A percentile compares a stretch with the other conserved stretches of the same genome.
Evolutionary conservation across 2,797 vertebrate species (phyloP).

Genomic region (Hippocampus kuda): DNA sequence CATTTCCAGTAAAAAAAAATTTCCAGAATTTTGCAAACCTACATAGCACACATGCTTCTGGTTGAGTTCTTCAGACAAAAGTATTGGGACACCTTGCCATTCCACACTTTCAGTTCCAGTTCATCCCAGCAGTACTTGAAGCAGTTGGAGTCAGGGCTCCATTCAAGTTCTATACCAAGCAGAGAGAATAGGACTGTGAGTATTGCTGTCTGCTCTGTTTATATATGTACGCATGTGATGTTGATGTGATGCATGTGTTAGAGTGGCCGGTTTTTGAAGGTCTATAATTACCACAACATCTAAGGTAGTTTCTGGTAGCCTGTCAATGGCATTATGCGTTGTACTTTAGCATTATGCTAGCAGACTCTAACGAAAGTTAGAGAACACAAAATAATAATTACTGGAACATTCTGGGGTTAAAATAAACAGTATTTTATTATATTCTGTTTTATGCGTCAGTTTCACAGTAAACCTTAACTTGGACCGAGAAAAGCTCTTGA

Average conservation of each 20-base stretch:
- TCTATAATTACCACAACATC: neutral
- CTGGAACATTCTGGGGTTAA: too few species aligned
- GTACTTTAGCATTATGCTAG: too few species aligned
- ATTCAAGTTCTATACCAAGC: neutral
- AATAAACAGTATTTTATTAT: too few species aligned
- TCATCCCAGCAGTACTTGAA: neutral
- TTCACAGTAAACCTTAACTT: neutral
- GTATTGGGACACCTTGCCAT: neutral
- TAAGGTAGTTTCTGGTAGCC: too few species aligned
- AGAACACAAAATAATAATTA: too few species aligned
- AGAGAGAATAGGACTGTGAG: neutral
- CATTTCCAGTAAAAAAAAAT: neutral
- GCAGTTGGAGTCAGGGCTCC: neutral
- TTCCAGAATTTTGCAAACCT: neutral
- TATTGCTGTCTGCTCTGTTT: neutral
- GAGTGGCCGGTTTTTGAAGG: neutral
- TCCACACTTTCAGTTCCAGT: neutral
- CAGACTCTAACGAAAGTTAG: too few species aligned
- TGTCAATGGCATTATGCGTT: neutral
- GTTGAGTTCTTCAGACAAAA: constrained; percentile 5
- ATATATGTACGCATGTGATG: neutral
- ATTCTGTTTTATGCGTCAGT: neutral
- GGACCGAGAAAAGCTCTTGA: neutral
- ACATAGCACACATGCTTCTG: constrained; percentile 3
- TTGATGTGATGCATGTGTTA: neutral